Base-by-base conservation (phyloP, 2,888 invertebrate genomes). In the Scrobipalpa atriplicella region DNA sequence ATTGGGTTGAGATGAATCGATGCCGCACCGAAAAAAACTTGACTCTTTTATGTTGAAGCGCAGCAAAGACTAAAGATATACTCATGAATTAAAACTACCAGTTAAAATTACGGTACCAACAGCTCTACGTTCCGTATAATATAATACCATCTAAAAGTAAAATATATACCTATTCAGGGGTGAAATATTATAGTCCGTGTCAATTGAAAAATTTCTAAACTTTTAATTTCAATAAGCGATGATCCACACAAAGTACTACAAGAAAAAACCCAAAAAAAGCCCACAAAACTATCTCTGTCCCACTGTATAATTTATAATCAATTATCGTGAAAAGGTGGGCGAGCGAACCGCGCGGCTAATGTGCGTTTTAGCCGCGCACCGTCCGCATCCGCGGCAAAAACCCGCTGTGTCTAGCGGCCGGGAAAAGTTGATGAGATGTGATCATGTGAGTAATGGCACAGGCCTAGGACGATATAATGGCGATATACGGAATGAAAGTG, bases 271-370 rank as follows among this genome's bases (percentile, higher is more conserved):
- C n/a, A n/a, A n/a, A 43, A 43, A 43, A 11, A 11, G 43, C 1
- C 43, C 43, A 43, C 43, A 43, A 54, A 54, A 54, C 54, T 54
- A 54, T 54, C 54, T 54, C 21, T 21, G 10, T 21, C 19, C 43
- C 11, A 43, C 19, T 54, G 54, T 54, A 54, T 54, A 54, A 54
- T 58, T 58, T 58, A 58, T 36, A 58, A 58, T 58, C 58, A 58
- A 58, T 58, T 58, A 58, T 29, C 58, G 36, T n/a, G 13, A 8
- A 58, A 58, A 58, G 58, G 58, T 58, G 58, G 58, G n/a, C n/a
- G 29, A 10, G 38, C 13, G 56, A n/a, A 13, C n/a, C 2, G 58
- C 36, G 29, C 58, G 58, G 29, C 36, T 58, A 58, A 58, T 36
- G 36, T 16, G 58, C 10, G 29, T 29, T 58, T 58, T 58, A 16